Evolutionary conservation across 2,888 invertebrate genomes (phyloP).

Genomic region (Ochropleura plecta): DNA sequence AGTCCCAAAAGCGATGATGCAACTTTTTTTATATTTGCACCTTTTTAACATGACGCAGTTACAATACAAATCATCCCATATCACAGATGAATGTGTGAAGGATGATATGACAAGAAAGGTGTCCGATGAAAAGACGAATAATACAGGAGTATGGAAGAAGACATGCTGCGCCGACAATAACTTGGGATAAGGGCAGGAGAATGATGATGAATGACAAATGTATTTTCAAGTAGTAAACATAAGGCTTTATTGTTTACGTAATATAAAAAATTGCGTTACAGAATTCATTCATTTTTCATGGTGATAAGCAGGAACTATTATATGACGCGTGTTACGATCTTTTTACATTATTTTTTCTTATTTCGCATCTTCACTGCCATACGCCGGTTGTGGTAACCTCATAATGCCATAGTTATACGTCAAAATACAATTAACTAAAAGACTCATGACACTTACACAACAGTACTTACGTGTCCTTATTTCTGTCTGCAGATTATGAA

Average conservation of each 20-base stretch:
- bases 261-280: not conserved
- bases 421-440: not conserved
- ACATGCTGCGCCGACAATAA: no score
- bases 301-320: not conserved
- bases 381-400: slow-evolving; percentile 7
- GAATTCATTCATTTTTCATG: not conserved
- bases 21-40: no score
- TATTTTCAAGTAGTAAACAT: not conserved
- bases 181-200: no score
- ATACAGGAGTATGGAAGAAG: no score
- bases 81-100: not conserved
- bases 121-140: no score
- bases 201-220: no score
- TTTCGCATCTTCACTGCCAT: not conserved
- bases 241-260: not conserved
- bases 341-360: not conserved
- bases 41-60: not conserved
- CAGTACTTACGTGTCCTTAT: slow-evolving; percentile 49
- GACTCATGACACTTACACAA: slow-evolving; percentile 5
- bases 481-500: slow-evolving; percentile 55
- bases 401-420: slow-evolving; percentile 3
- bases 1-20: not conserved
- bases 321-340: not conserved
- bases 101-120: no score
- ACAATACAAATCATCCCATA: not conserved